Base-by-base conservation (phyloP, 2,888 invertebrate species). In the Drosophila mercatorum region DNA sequence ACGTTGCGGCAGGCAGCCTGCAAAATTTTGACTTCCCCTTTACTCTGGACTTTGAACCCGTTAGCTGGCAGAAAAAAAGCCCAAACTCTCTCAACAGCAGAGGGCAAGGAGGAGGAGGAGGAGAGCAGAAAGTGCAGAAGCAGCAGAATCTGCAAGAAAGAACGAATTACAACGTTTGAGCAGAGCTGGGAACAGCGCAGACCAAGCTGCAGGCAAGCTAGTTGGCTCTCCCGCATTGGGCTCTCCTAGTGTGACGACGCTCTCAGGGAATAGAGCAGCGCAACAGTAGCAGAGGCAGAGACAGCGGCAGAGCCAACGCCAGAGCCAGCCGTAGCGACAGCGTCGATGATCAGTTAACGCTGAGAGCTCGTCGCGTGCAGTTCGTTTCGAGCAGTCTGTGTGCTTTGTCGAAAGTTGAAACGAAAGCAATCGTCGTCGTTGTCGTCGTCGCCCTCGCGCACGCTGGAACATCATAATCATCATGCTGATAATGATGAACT, bases 361-460 rank as follows among this genome's bases (percentile, higher is more conserved):
- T 80, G 74, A 68, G 64, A 75, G 78, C 73, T 81, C 73, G 78
- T 62, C 75, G 87, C 75, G 75, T 68, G 69, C 75, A 75, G 83
- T 80, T 77, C 72, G 75, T 68, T 66, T 52, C 34, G 38, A 34
- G 36, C 49, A 67, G 59, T 55, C 41, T 55, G 65, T 40, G 0
- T 28, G 65, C 38, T 68, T 69, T 55, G 87, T 72, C 86, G 86
- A 83, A 86, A 86, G 83, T 84, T 84, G 57, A 58, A 76, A 76
- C 80, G 78, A 61, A 66, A 72, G 68, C 59, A 66, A 68, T 51
- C 47, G 47, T 64, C 56, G 63, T 78, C 67, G 78, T 68, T 61
- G 66, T 59, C 40, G 68, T 78, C 71, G 73, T 78, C 71, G 77
- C 74, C 70, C 59, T 74, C 71, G 75, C 61, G 79, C 68, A 72